A percentile compares a stretch with the other conserved stretches of the same genome.
These are phyloP conservation scores for Phalacrocorax pelagicus DNA, from an alignment of 2,113 vertebrate species.

Conservation along the genomic window DNA sequence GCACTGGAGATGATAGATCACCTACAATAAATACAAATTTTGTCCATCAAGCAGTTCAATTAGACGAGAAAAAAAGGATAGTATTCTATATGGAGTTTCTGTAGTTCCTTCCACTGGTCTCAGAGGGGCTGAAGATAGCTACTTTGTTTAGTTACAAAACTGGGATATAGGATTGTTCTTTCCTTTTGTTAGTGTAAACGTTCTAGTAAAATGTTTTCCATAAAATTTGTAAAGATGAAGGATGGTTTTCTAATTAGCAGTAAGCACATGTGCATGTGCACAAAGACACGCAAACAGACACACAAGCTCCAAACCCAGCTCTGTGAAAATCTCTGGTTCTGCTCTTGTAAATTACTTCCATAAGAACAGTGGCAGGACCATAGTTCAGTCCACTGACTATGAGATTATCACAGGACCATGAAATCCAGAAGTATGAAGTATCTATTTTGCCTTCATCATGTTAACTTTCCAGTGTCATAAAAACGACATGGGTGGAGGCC, in stretches of 20 bases:
- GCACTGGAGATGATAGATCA: neutral
- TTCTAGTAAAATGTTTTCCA: neutral
- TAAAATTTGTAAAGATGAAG: neutral
- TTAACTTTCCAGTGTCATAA: neutral
- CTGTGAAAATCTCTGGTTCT: neutral
- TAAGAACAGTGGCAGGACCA: neutral
- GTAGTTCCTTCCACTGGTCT: neutral
- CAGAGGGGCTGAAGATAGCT: neutral
- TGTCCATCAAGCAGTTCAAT: neutral
- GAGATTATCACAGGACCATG: neutral
- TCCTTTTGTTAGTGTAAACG: neutral
- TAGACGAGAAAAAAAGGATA: neutral
- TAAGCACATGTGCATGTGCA: rapidly evolving
- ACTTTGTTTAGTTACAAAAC: neutral
- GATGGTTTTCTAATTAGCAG: neutral
- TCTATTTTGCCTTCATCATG: neutral
- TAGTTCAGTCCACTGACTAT: neutral
- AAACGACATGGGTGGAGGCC: neutral
- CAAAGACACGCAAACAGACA: neutral
- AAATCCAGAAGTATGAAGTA: neutral
- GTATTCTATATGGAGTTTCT: neutral
- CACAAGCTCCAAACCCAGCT: neutral
- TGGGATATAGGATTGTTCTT: neutral
- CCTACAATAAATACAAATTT: neutral
- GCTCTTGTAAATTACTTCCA: neutral